Evolutionary conservation across 2,113 vertebrate genomes (phyloP).

Genomic region (Pelobates fuscus): DNA sequence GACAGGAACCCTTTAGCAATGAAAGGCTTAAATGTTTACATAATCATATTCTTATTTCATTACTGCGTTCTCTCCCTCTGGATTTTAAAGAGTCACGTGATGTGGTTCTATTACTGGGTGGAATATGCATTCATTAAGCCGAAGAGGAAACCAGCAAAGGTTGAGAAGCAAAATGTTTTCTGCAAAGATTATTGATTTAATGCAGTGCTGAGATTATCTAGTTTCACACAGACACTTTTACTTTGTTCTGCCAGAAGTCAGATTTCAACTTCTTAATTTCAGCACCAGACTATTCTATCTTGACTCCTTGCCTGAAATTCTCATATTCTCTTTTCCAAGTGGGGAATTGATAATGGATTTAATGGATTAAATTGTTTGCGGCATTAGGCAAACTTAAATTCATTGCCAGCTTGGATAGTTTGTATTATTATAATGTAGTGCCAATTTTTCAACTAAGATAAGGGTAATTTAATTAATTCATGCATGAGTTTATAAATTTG

Average conservation of each 20-base stretch:
- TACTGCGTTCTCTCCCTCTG: background rate
- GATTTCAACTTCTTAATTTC: constrained; percentile 46
- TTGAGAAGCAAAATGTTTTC: background rate
- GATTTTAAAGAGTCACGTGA: background rate
- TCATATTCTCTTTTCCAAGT: constrained; percentile 14
- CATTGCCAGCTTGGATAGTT: constrained; percentile 12
- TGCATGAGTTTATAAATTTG: constrained; percentile 16
- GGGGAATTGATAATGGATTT: constrained; percentile 20
- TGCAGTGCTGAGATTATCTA: constrained; percentile 25
- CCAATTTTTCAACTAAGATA: constrained; percentile 29
- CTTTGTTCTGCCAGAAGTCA: constrained; percentile 25
- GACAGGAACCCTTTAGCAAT: too few species aligned
- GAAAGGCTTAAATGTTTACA: too few species aligned
- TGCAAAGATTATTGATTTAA: constrained; percentile 20
- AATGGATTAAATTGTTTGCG: constrained; percentile 38
- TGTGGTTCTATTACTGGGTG: background rate
- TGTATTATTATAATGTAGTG: constrained; percentile 37
- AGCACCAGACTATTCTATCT: constrained; percentile 12
- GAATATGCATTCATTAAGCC: constrained; percentile 10
- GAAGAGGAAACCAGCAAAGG: constrained; percentile 19
- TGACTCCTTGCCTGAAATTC: constrained; percentile 33
- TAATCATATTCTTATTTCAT: background rate
- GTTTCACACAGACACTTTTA: constrained; percentile 16
- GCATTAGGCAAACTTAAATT: background rate
- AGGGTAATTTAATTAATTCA: constrained; percentile 45